Base-by-base conservation (phyloP, 2,113 vertebrate genomes). In the Phyllostomus discolor region DNA sequence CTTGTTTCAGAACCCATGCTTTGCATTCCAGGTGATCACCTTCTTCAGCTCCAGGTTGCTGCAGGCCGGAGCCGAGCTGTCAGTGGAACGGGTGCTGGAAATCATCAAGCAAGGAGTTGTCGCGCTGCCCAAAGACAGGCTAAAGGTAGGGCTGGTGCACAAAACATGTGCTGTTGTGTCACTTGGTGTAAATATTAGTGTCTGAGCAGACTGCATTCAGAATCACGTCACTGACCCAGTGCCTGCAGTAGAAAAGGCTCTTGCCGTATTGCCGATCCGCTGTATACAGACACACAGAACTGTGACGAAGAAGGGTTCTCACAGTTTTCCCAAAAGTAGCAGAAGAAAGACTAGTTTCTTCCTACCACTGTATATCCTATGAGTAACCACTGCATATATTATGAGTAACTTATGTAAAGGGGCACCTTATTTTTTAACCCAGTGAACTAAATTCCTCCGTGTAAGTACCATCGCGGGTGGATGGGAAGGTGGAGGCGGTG, bases 61-160 rank as follows among this genome's bases (percentile, higher is more conserved):
- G 62, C 99, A 99, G 96, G 99, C 99, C 83, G 99, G 99, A 96
- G 99, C 99, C 75, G 99, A 99, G 97, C 98, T 99, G 96, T 99
- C 99, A 0, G 99, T 99, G 38, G 99, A 99, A 93, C 97, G 99
- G 67, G 99, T 99, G 96, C 99, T 99, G 97, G 99, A 99, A 97
- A 99, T 99, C 98, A 99, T 99, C 98, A 99, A 99, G 97, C 99
- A 99, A 98, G 99, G 99, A 94, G 99, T 99, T 7, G 99, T 99
- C 64, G 99, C 99, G 0, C 98, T 99, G 95, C 99, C 99, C 96
- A 99, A 99, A 98, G 99, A 99, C 98, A 99, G 99, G 70, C 99
- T 99, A 72, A 99, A 99, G 99, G 99, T 99, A 99, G 99, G 98
- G 52, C 64, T 33, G 33, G 69, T 54, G 46, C 2, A 94, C 50